Conservation (phyloP, 1,140 invertebrate genomes). For the Papilio dardanus region DNA sequence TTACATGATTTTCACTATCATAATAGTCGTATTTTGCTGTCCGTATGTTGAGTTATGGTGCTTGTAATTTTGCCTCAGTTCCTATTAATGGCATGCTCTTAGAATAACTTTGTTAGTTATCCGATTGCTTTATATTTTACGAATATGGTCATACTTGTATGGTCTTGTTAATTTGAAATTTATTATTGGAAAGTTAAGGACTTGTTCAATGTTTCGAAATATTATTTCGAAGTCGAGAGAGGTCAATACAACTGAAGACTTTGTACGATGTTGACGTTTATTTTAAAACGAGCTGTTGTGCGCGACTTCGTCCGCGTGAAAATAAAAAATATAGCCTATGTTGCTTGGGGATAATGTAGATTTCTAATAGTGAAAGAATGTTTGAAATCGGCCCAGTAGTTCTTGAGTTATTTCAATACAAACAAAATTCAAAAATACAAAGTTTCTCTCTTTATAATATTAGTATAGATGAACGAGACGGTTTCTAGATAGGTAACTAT, state of each 20-base stretch:
- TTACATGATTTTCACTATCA: conserved; percentile 36
- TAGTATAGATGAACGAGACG: no score
- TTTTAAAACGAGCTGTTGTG: neutral
- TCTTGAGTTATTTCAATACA: no score
- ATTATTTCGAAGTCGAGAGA: neutral
- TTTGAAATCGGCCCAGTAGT: no score
- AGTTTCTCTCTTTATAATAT: no score
- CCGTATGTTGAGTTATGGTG: conserved; percentile 30
- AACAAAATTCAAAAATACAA: no score
- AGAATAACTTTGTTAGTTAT: conserved; percentile 1
- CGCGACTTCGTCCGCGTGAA: no score
- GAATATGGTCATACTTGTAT: conserved; percentile 10
- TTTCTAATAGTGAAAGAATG: no score
- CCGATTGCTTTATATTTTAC: conserved; percentile 8
- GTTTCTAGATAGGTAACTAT: no score
- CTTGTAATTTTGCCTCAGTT: conserved; percentile 29
- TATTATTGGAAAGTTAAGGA: neutral
- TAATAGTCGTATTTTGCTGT: conserved; percentile 35
- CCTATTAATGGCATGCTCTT: conserved; percentile 22
- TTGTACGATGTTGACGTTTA: no score
- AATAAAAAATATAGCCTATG: no score
- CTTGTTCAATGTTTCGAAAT: neutral
- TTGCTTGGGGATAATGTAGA: no score
- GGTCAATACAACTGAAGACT: neutral
- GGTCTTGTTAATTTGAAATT: neutral